Percentiles rank a stretch among this genome's conserved stretches.
These are phyloP conservation scores for Berghia stephanieae DNA, from an alignment of 1,140 invertebrate genomes.

Conservation along the genomic window DNA sequence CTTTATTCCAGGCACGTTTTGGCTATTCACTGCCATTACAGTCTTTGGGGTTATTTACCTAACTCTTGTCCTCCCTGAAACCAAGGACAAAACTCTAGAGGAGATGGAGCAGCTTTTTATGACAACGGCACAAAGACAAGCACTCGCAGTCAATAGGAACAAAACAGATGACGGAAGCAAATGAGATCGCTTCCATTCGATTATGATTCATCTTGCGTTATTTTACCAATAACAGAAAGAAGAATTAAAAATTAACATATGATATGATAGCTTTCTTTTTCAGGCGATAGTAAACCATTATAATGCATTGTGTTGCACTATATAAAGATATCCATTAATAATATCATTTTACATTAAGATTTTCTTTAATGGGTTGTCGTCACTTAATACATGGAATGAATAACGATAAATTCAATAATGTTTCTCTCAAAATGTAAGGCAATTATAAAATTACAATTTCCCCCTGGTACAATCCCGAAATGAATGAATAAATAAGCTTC, in stretches of 20 bases:
- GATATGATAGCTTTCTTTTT: too few relatives aligned
- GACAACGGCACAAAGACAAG: conserved; percentile 27
- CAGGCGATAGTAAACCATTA: too few relatives aligned
- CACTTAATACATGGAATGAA: neutral
- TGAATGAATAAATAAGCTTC: too few relatives aligned
- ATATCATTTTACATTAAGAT: too few relatives aligned
- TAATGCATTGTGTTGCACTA: too few relatives aligned
- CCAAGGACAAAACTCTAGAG: conserved; percentile 86
- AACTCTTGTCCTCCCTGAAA: conserved; percentile 87
- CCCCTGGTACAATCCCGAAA: neutral
- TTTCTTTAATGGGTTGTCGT: neutral
- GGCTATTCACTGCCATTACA: conserved; percentile 82
- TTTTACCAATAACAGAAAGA: too few relatives aligned
- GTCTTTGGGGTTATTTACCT: conserved; percentile 81
- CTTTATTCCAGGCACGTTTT: conserved; percentile 74
- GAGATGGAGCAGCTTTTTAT: conserved; percentile 77
- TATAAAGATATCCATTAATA: too few relatives aligned
- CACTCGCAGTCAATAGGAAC: neutral
- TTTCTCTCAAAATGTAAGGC: too few relatives aligned
- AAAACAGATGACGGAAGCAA: neutral
- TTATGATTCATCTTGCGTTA: neutral
- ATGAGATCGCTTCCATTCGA: neutral
- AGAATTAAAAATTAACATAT: neutral
- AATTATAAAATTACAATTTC: too few relatives aligned
- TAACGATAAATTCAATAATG: neutral